These are phyloP conservation scores for Erpornis zantholeuca DNA, from an alignment of 2,113 vertebrate species.

Conservation along the genomic window DNA sequence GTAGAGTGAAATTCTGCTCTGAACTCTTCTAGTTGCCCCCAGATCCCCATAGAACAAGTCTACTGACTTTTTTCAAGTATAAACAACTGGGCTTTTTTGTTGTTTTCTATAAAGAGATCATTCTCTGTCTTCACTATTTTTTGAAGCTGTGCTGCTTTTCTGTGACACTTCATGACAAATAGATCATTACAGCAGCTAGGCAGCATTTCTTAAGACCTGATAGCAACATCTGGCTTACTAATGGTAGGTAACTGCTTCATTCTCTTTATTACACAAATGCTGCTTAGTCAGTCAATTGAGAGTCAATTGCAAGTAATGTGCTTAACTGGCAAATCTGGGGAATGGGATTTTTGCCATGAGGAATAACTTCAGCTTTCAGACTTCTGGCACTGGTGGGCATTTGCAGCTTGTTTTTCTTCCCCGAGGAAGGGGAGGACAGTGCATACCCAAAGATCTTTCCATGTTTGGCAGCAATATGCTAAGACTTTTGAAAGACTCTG, in stretches of 20 bases:
- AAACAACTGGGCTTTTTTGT: background rate
- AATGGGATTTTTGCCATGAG: constrained; percentile 40
- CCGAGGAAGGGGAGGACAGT: constrained; percentile 22
- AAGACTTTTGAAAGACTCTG: constrained; percentile 6
- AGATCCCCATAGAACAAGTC: background rate
- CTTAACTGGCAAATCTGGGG: constrained; percentile 19
- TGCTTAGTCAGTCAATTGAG: background rate
- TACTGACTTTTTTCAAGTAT: background rate
- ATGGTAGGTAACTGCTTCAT: background rate
- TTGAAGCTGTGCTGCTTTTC: background rate
- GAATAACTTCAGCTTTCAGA: constrained; percentile 49
- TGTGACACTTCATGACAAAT: background rate
- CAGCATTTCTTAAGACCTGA: background rate
- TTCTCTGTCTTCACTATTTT: background rate
- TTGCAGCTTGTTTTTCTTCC: constrained; percentile 51
- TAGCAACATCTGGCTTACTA: background rate
- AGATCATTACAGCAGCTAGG: background rate
- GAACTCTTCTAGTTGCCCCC: background rate
- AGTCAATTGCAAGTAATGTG: background rate
- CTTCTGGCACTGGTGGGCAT: constrained; percentile 36
- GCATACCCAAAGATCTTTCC: constrained; percentile 31
- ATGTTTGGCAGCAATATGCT: constrained; percentile 24
- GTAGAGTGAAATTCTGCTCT: background rate
- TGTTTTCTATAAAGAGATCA: background rate
- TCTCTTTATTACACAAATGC: background rate